phyloP scores from a whole-genome alignment of 2,797 vertebrate species.

The Manis crassicaudata region DNA sequence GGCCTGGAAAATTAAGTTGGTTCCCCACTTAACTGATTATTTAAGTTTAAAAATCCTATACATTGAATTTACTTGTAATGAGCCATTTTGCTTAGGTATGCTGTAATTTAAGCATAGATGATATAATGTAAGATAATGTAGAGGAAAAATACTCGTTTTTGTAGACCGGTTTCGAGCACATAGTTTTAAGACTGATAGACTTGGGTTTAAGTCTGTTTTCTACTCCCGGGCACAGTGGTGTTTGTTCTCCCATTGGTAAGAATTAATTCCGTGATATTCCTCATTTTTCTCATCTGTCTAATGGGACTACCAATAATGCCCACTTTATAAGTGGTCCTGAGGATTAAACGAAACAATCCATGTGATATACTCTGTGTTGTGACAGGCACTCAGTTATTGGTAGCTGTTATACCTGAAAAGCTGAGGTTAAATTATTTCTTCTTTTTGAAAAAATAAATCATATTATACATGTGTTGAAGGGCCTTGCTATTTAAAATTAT shows the following conservation, averaged over 20 bases:
- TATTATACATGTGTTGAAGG: background rate
- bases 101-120: background rate
- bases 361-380: background rate
- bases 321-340: background rate
- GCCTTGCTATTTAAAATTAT: background rate
- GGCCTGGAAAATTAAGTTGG: background rate
- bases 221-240: background rate
- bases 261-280: background rate
- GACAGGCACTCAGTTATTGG: background rate
- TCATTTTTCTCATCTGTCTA: background rate
- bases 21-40: background rate
- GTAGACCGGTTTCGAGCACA: background rate
- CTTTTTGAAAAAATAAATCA: background rate
- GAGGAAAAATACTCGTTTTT: background rate
- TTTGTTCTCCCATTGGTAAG: background rate
- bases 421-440: background rate
- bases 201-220: background rate
- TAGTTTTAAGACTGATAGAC: background rate
- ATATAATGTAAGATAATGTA: background rate
- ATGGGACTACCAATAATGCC: background rate
- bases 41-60: background rate
- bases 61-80: background rate
- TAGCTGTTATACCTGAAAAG: background rate
- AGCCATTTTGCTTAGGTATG: background rate
- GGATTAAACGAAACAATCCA: background rate